A percentile compares a stretch with the other conserved stretches of the same genome.
These are phyloP conservation scores for Neoascia interrupta DNA, from an alignment of 2,888 invertebrate species.

Conservation along the genomic window DNA sequence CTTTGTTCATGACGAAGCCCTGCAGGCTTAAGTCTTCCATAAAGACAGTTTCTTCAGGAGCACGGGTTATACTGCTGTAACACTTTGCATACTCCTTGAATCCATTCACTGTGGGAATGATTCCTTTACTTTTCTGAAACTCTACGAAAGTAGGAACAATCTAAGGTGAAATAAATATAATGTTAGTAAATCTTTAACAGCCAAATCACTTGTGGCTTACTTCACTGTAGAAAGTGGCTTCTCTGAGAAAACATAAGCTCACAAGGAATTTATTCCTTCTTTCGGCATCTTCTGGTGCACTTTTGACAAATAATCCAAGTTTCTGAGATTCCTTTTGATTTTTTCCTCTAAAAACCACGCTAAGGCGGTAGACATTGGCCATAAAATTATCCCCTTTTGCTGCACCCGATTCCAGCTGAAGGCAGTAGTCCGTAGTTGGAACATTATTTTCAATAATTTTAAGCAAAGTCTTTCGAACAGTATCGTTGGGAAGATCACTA, in stretches of 20 bases:
- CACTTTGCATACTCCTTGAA: constrained; percentile 74
- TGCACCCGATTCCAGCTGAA: constrained; percentile 72
- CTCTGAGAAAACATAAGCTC: constrained; percentile 75
- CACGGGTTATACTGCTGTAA: constrained; percentile 72
- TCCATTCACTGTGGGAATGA: constrained; percentile 62
- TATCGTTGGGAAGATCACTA: constrained; percentile 70
- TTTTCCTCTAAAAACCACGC: constrained; percentile 20
- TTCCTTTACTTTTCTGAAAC: constrained; percentile 73
- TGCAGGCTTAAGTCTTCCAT: constrained; percentile 80
- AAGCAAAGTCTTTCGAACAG: constrained; percentile 71
- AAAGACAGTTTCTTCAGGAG: constrained; percentile 79
- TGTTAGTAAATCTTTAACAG: neutral
- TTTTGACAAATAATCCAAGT: constrained; percentile 74
- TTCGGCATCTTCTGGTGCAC: constrained; percentile 74
- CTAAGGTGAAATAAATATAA: constrained; percentile 1
- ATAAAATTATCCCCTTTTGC: constrained; percentile 77
- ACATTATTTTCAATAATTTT: constrained; percentile 70
- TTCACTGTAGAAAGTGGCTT: constrained; percentile 74
- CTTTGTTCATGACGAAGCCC: constrained; percentile 79
- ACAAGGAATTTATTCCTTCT: constrained; percentile 76
- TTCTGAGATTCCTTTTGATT: neutral
- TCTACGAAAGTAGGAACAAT: too few relatives aligned
- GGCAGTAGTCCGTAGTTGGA: constrained; percentile 60
- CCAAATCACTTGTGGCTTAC: constrained; percentile 59
- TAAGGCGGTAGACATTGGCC: constrained; percentile 75